Evolutionary conservation across 2,113 vertebrate species (phyloP), one percentile per base, ranked within the genome.

Genomic region (Oreotragus oreotragus): DNA sequence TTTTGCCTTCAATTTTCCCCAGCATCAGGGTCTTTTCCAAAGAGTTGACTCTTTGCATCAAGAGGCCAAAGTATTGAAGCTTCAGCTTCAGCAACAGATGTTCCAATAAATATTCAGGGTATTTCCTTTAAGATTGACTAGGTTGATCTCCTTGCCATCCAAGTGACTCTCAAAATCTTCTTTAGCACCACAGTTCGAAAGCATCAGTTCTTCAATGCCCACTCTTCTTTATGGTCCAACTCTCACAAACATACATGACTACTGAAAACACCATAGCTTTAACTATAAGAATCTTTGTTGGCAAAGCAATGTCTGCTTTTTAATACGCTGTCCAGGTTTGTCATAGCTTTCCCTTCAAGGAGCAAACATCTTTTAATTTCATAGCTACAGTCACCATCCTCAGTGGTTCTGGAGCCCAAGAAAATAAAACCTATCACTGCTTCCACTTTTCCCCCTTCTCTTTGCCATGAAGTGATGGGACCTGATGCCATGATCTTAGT

Each of bases 361-460:
- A 76, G 23, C 70, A 76, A 43, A 43, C 39, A 76, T 43, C 70
- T 76, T 76, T 43, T 43, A 76, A 76, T 43, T 76, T 76, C 12
- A 76, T 43, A 27, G 70, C 39, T 76, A 0, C 0, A 76, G 39
- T 43, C 39, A 76, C 39, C 23, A 15, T 43, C 39, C 0, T 0
- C 70, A 76, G 36, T 76, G 70, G 43, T 76, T 76, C 7, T 76
- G 70, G 70, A 76, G 70, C 23, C 39, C 70, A 43, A 27, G 70
- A 76, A 43, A 43, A 27, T 27, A 76, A 76, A 76, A 15, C 27
- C 70, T 76, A 13, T 43, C 39, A 27, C 39, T 43, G 39, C 70
- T 76, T 76, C 70, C 39, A 76, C 39, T 14, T 43, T 27, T 27
- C 39, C 70, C 70, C 12, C 39, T 43, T 43, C 70, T 27, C 23